Base-by-base conservation (phyloP, 2,113 vertebrate genomes). In the Muntiacus muntjak region DNA sequence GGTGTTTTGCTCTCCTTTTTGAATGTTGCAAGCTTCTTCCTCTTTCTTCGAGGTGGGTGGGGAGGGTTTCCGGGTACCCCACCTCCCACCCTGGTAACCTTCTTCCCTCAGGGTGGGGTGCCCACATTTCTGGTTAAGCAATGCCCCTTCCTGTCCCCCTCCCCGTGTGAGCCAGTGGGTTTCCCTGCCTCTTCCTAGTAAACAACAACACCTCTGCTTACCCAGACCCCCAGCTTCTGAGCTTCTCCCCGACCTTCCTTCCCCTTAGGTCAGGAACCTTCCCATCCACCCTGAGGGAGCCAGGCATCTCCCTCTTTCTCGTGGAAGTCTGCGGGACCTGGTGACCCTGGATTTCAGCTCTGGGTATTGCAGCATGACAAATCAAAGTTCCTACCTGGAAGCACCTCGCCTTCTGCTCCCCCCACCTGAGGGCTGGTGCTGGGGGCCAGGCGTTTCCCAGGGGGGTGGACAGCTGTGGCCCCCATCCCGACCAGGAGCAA, bases 21-120 rank as follows among this genome's bases (percentile, higher is more conserved):
- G 28, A 74, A 62, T 96, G 95, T 97, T 86, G 95, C 95, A 98
- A 94, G 52, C 64, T 78, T 82, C 97, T 98, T 98, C 98, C 98
- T 97, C 98, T 98, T 98, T 98, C 95, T 97, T 85, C 91, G 97
- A 96, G 97, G 50, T 96, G 92, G 97, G 90, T 95, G 97, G 97
- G 89, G 94, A 88, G 57, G 64, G 82, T 79, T 97, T 96, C 97
- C 76, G 94, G 91, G 83, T 93, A 30, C 90, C 87, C 60, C 50
- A 71, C 90, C 96, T 91, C 93, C 96, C 83, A 97, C 91, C 91
- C 97, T 96, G 79, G 82, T 98, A 94, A 87, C 95, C 96, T 97
- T 87, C 96, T 92, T 89, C 93, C 83, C 71, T 25, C 17, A 89
- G 97, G 95, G 97, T 64, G 97, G 97, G 84, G 98, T 97, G 94